Evolutionary conservation across 2,113 vertebrate genomes (phyloP), one percentile per base, ranked within the genome.

Genomic region (Chrysochloris asiatica): DNA sequence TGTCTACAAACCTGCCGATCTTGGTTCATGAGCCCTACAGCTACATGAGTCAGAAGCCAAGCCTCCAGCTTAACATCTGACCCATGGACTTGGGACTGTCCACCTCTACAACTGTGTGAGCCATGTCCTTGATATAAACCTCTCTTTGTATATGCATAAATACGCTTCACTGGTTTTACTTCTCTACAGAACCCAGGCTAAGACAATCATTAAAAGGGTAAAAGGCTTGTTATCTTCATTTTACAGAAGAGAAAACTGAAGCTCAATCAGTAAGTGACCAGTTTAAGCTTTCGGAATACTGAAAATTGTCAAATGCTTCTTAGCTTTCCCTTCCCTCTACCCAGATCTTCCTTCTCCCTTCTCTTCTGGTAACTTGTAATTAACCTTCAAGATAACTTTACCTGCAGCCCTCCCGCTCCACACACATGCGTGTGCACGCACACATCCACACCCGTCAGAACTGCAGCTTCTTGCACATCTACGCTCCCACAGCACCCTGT

Each of bases 191-290:
- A n/a, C n/a, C n/a, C n/a, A n/a, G n/a, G n/a, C n/a, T n/a, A n/a
- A n/a, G n/a, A n/a, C n/a, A n/a, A n/a, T n/a, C 61, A 30, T 8
- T 71, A 61, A 84, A 16, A 43, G 78, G 22, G 38, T 69, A 56
- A 81, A 69, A n/a, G 28, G 54, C 26, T 81, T 83, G 47, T 47
- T 91, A 30, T n/a, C 48, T 43, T 83, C 22, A 78, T 48, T 83
- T 86, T 59, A 86, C 26, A 73, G 63, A 47, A 67, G 12, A 79
- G 61, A 87, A 86, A 87, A 79, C n/a, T 24, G 19, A 93, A 94
- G 48, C 30, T 52, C 73, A 59, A 30, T 26, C 63, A 75, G 0
- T 48, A 47, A 24, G 36, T 16, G 69, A n/a, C 36, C 13, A 13
- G 24, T 56, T 48, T 48, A 30, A 93, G 48, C 10, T 69, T 85